A percentile compares a stretch with the other conserved stretches of the same genome.
Conservation (phyloP, 2,888 invertebrate genomes). For the Dione juno region DNA sequence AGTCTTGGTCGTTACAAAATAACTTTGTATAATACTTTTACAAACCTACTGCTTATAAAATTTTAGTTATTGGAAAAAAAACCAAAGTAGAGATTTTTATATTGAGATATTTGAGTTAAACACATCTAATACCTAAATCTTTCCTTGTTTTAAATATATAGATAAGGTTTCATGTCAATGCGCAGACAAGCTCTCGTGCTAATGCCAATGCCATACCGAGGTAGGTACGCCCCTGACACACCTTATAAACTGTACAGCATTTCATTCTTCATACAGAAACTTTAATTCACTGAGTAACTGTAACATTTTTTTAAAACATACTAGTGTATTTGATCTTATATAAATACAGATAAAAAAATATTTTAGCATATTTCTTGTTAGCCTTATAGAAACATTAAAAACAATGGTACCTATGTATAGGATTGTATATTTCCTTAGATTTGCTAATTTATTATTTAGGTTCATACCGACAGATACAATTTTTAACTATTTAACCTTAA, state of each 20-base stretch:
- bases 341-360: background rate
- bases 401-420: no score
- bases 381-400: no score
- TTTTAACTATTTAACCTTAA: no score
- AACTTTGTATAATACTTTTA: conserved; percentile 15
- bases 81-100: background rate
- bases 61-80: background rate
- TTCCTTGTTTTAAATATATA: conserved; percentile 30
- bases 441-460: no score
- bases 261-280: conserved; percentile 42
- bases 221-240: conserved; percentile 47
- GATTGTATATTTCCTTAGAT: no score
- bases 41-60: background rate
- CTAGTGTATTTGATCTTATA: background rate
- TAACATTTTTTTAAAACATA: background rate
- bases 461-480: no score
- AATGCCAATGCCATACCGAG: conserved; percentile 47
- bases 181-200: conserved; percentile 48
- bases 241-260: conserved; percentile 42
- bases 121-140: conserved; percentile 51
- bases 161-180: conserved; percentile 45
- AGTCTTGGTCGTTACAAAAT: conserved; percentile 57
- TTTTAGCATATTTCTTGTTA: no score
- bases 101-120: conserved; percentile 38
- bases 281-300: conserved; percentile 28